A percentile compares a stretch with the other conserved stretches of the same genome.
Conservation (phyloP, 2,888 invertebrate genomes). For the Helobdella robusta region DNA sequence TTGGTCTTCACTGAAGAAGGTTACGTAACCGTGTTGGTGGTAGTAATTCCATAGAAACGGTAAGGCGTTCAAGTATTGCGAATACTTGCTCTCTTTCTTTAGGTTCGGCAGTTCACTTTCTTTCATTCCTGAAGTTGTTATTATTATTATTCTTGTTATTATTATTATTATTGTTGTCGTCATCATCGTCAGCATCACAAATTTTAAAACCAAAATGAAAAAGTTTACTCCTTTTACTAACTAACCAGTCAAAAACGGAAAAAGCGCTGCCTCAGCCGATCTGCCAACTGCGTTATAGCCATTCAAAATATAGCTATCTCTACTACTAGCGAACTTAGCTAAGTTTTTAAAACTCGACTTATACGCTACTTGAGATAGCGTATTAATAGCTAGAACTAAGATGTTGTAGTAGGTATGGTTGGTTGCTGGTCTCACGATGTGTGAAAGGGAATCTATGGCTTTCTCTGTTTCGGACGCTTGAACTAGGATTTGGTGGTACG, state of each 20-base stretch:
- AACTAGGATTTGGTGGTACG: no score
- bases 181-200: background rate
- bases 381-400: slow-evolving; percentile 43
- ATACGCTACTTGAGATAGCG: slow-evolving; percentile 42
- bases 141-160: background rate
- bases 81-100: slow-evolving; percentile 19
- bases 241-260: slow-evolving; percentile 44
- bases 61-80: slow-evolving; percentile 38
- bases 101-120: slow-evolving; percentile 32
- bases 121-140: slow-evolving; percentile 23
- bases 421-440: slow-evolving; percentile 14
- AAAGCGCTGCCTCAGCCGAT: slow-evolving; percentile 41
- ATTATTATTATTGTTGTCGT: background rate
- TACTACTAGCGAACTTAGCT: slow-evolving; percentile 38
- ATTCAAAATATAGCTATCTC: slow-evolving; percentile 38
- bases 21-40: slow-evolving; percentile 41
- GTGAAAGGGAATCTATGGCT: slow-evolving; percentile 37
- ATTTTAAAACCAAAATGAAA: no score
- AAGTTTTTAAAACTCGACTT: slow-evolving; percentile 42
- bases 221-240: background rate
- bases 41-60: slow-evolving; percentile 44
- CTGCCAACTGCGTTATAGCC: slow-evolving; percentile 46
- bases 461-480: slow-evolving; percentile 39
- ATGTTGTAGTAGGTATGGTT: slow-evolving; percentile 37
- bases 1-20: slow-evolving; percentile 45